phyloP scores from a whole-genome alignment of 2,113 vertebrate genomes.

The Eudyptes chrysolophus region DNA sequence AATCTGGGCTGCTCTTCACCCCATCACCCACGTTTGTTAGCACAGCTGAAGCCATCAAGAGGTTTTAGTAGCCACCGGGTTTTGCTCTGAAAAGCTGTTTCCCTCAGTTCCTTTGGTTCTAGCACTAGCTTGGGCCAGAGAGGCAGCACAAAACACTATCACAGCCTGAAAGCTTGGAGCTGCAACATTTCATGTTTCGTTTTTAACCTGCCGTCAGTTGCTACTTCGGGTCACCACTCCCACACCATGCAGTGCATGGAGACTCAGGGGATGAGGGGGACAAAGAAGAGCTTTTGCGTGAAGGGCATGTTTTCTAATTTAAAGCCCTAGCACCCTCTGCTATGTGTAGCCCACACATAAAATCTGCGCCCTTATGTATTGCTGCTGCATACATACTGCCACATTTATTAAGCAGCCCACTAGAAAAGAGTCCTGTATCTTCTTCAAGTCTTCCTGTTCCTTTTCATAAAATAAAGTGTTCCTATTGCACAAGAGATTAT shows the following conservation, averaged over 20 bases:
- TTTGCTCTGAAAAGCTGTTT: background rate
- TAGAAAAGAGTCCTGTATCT: background rate
- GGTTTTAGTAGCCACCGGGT: background rate
- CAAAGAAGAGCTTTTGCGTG: background rate
- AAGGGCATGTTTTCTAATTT: background rate
- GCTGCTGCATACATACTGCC: background rate
- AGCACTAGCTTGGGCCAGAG: background rate
- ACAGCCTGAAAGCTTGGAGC: background rate
- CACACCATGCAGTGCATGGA: background rate
- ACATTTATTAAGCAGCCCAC: background rate
- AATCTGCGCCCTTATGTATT: background rate
- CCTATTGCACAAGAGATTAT: constrained; percentile 1
- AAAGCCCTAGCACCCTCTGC: background rate
- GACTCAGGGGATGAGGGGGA: rapidly evolving
- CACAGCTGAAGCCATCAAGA: background rate
- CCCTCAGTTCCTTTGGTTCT: rapidly evolving
- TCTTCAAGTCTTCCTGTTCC: background rate
- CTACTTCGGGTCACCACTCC: background rate
- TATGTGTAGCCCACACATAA: rapidly evolving
- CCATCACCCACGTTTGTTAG: background rate
- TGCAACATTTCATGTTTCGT: background rate
- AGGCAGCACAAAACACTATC: background rate
- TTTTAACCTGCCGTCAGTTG: background rate
- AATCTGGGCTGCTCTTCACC: background rate
- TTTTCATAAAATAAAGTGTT: background rate